Percentiles rank a stretch among this genome's conserved stretches.
Evolutionary conservation across 2,797 vertebrate genomes (phyloP).

Genomic region (Odontamblyopus rebecca): DNA sequence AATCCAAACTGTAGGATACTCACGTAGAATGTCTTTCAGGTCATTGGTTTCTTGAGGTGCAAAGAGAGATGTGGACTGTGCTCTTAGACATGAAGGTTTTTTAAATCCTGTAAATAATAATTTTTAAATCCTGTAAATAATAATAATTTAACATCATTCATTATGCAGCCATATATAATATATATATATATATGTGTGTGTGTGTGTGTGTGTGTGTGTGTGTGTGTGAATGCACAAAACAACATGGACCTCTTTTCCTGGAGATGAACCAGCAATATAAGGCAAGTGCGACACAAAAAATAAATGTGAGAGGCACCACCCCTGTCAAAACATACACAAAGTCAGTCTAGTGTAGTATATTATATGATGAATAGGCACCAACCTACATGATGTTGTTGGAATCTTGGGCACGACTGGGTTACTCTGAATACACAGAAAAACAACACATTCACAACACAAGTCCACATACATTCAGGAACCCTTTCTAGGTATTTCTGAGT

Average conservation of each 20-base stretch:
- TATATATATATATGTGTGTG: too few relatives aligned
- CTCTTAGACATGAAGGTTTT: neutral
- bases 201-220: too few relatives aligned
- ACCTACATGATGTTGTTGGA: neutral
- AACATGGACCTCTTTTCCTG: slow-evolving; percentile 36
- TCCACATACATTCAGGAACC: neutral
- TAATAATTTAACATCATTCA: too few relatives aligned
- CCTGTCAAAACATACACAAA: slow-evolving; percentile 30
- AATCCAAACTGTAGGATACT: slow-evolving; percentile 18
- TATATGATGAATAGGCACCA: too few relatives aligned
- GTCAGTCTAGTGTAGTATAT: neutral
- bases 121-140: slow-evolving; percentile 20
- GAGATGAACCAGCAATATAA: slow-evolving; percentile 12
- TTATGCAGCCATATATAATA: too few relatives aligned
- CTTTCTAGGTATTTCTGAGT: too few relatives aligned
- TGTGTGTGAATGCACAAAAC: neutral
- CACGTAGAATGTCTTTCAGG: slow-evolving; percentile 35
- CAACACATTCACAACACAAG: neutral
- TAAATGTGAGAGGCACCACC: neutral
- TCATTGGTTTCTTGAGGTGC: neutral
- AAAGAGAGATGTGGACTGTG: slow-evolving; percentile 15
- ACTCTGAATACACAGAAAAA: slow-evolving; percentile 1
- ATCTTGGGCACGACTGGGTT: rapidly evolving
- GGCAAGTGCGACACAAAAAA: neutral
- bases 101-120: slow-evolving; percentile 24